These are phyloP conservation scores for Chaetura pelagica DNA, from an alignment of 2,113 vertebrate genomes.

Conservation along the genomic window DNA sequence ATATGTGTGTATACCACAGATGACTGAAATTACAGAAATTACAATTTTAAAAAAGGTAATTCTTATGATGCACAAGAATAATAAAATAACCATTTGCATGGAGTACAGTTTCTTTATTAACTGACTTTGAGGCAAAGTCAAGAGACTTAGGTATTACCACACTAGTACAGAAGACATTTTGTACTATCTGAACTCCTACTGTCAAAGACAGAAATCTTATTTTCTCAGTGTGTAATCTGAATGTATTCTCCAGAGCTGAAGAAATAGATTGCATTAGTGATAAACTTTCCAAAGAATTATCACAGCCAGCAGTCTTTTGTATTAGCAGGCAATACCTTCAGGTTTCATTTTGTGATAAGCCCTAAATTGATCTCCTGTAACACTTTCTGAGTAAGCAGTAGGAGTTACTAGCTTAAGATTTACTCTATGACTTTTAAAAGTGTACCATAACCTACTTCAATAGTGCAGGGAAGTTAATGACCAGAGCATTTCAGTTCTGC, in stretches of 20 bases:
- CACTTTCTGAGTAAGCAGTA: background rate
- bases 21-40: background rate
- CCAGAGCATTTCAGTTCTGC: background rate
- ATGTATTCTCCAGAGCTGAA: slow-evolving; percentile 3
- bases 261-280: background rate
- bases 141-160: background rate
- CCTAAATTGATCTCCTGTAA: slow-evolving; percentile 25
- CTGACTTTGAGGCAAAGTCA: background rate
- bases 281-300: background rate
- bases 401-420: slow-evolving; percentile 17
- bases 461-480: slow-evolving; percentile 32
- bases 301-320: slow-evolving; percentile 14
- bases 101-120: background rate
- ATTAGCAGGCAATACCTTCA: background rate
- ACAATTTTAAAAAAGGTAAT: background rate
- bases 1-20: background rate
- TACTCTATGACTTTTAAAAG: background rate
- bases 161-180: background rate
- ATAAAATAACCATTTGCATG: background rate
- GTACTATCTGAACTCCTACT: background rate
- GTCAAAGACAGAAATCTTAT: slow-evolving; percentile 25
- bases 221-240: slow-evolving; percentile 13
- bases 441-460: background rate
- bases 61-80: background rate
- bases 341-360: slow-evolving; percentile 15